phyloP scores from a whole-genome alignment of 2,888 invertebrate genomes.

The Thereva unica region DNA sequence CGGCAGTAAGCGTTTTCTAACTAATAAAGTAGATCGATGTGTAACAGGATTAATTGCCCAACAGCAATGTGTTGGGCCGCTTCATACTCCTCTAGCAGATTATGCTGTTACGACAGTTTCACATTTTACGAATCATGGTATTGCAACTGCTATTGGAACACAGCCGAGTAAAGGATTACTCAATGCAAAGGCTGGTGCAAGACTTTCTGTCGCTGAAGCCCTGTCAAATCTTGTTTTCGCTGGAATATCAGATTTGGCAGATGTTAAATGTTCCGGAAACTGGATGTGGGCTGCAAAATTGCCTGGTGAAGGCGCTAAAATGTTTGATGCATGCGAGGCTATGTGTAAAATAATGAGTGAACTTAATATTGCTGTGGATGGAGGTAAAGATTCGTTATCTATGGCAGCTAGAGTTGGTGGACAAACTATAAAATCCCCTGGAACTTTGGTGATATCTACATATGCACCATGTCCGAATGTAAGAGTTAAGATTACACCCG shows the following conservation, averaged over 20 bases:
- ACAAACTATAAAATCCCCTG: slow-evolving; percentile 75
- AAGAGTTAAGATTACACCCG: slow-evolving; percentile 84
- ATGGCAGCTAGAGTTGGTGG: slow-evolving; percentile 89
- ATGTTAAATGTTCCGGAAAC: slow-evolving; percentile 98
- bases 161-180: slow-evolving; percentile 93
- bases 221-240: slow-evolving; percentile 87
- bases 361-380: slow-evolving; percentile 88
- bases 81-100: slow-evolving; percentile 95
- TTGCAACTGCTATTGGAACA: slow-evolving; percentile 94
- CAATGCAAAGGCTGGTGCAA: slow-evolving; percentile 81
- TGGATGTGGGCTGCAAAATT: slow-evolving; percentile 99
- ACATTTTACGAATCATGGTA: slow-evolving; percentile 79
- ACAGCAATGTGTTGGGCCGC: slow-evolving; percentile 96
- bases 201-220: slow-evolving; percentile 94
- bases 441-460: slow-evolving; percentile 92
- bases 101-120: slow-evolving; percentile 89
- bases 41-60: slow-evolving; percentile 95
- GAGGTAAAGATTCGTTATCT: slow-evolving; percentile 95
- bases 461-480: slow-evolving; percentile 96
- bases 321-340: slow-evolving; percentile 85
- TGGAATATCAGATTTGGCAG: slow-evolving; percentile 68
- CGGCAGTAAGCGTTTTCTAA: slow-evolving; percentile 92
- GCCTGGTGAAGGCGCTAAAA: slow-evolving; percentile 85
- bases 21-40: slow-evolving; percentile 94
- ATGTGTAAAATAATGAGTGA: slow-evolving; percentile 83